Evolutionary conservation across 2,113 vertebrate species (phyloP), one percentile per base, ranked within the genome.

Genomic region (Alectura lathami): DNA sequence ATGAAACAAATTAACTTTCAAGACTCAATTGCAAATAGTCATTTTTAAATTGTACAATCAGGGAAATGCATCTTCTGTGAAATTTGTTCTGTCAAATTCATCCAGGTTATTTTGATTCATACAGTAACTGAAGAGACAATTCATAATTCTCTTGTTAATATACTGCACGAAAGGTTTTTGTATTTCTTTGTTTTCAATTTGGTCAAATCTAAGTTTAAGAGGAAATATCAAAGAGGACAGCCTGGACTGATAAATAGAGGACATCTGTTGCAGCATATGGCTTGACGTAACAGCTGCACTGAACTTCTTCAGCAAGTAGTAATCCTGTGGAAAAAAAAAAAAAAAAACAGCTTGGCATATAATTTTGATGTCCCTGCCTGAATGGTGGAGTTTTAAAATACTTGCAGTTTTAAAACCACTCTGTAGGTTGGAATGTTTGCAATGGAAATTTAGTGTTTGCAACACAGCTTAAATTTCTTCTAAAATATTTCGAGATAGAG

Each of bases 231-330:
- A 80, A 88, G 51, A 92, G 40, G 73, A 87, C 94, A 92, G 72
- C 94, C 91, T 93, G 92, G 87, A 94, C 38, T 83, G 80, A 74
- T 78, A 81, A 94, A 88, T 72, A 67, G 47, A 66, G n/a, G 73
- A 81, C 80, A 81, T 88, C 86, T 90, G 80, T 75, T 92, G 80
- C 4, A 67, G 34, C 86, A 86, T 91, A 82, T 88, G 86, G 80
- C 62, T 67, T 88, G 56, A 82, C n/a, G 38, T 85, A 68, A 83
- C 64, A 86, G 30, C 80, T 86, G 68, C 51, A 64, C 9, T 92
- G 81, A 92, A 91, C 47, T 89, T 91, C 62, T 53, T 84, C 42
- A 70, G 47, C 38, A 84, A 88, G 80, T 74, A 70, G 27, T 83
- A 91, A 67, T 86, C 56, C 91, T 86, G 62, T 30, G 36, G 79